Conservation (phyloP, 2,888 invertebrate species). For the Drosophila sordidapex region DNA sequence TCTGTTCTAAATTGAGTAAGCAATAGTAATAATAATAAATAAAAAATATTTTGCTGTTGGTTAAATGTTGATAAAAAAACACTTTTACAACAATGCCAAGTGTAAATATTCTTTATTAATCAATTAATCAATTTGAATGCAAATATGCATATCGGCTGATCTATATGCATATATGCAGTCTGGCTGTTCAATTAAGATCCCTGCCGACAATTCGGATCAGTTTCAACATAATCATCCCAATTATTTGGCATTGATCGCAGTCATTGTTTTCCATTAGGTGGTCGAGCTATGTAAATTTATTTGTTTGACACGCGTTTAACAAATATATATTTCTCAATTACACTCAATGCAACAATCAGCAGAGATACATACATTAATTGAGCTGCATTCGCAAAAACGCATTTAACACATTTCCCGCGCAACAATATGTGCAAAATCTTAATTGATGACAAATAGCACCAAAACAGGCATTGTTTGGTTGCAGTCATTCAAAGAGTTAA, state of each 20-base stretch:
- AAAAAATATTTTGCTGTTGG: too few species aligned
- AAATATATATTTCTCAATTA: slow-evolving; percentile 41
- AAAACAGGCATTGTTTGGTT: slow-evolving; percentile 1
- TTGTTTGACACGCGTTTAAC: slow-evolving; percentile 47
- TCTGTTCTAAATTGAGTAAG: background rate
- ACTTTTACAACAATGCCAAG: slow-evolving; percentile 18
- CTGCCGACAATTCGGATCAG: slow-evolving; percentile 53
- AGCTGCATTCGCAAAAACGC: slow-evolving; percentile 27
- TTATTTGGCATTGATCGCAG: slow-evolving; percentile 52
- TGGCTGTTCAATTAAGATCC: slow-evolving; percentile 51
- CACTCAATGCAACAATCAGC: slow-evolving; percentile 43
- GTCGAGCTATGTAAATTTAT: slow-evolving; percentile 66
- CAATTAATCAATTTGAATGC: slow-evolving; percentile 42
- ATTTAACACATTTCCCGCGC: slow-evolving; percentile 16
- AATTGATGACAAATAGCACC: slow-evolving; percentile 38
- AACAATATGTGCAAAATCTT: slow-evolving; percentile 27
- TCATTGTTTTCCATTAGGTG: slow-evolving; percentile 58
- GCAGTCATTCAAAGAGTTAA: background rate
- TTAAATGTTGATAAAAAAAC: slow-evolving; percentile 8
- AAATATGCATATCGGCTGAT: slow-evolving; percentile 11
- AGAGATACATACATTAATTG: slow-evolving; percentile 52
- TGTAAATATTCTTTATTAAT: slow-evolving; percentile 47
- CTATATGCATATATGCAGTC: too few species aligned
- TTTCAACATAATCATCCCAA: slow-evolving; percentile 45
- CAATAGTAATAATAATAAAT: background rate